Percentiles rank a stretch among this genome's conserved stretches.
Conservation (phyloP, 2,113 vertebrate species). For the Psettodes erumei region DNA sequence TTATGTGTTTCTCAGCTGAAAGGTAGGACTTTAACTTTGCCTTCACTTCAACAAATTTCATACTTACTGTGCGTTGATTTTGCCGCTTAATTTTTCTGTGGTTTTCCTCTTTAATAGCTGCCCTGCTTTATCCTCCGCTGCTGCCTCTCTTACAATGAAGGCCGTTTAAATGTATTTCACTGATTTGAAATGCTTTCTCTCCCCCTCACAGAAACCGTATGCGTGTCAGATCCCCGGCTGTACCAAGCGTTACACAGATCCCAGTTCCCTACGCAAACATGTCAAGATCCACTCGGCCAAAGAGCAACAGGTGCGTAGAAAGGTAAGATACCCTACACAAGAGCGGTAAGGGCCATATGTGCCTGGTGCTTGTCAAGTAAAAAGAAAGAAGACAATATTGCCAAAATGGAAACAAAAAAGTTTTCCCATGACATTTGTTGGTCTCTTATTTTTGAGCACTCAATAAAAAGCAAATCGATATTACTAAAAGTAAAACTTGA, state of each 20-base stretch:
- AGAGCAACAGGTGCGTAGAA: conserved; percentile 96
- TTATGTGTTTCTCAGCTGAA: conserved; percentile 77
- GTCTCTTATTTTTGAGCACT: background rate
- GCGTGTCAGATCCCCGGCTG: conserved; percentile 98
- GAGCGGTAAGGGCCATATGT: background rate
- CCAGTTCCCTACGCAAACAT: conserved; percentile 98
- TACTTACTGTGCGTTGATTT: background rate
- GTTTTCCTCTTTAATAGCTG: background rate
- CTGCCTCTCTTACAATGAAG: background rate
- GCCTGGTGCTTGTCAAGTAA: background rate
- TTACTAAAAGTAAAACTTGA: background rate
- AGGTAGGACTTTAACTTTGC: conserved; percentile 80
- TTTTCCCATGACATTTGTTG: background rate
- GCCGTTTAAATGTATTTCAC: background rate
- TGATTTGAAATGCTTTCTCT: conserved; percentile 13
- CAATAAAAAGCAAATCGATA: background rate
- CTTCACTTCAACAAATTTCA: conserved; percentile 54
- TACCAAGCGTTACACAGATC: conserved; percentile 98
- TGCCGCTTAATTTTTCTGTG: background rate
- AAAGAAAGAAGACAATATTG: background rate
- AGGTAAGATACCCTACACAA: conserved; percentile 85
- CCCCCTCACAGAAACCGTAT: conserved; percentile 91
- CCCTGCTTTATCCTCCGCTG: background rate
- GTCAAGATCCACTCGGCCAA: conserved; percentile 98
- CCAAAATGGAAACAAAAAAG: background rate